Percentiles rank a stretch among this genome's conserved stretches.
Evolutionary conservation across 2,888 invertebrate species (phyloP).

Genomic region (Hemithea aestivaria): DNA sequence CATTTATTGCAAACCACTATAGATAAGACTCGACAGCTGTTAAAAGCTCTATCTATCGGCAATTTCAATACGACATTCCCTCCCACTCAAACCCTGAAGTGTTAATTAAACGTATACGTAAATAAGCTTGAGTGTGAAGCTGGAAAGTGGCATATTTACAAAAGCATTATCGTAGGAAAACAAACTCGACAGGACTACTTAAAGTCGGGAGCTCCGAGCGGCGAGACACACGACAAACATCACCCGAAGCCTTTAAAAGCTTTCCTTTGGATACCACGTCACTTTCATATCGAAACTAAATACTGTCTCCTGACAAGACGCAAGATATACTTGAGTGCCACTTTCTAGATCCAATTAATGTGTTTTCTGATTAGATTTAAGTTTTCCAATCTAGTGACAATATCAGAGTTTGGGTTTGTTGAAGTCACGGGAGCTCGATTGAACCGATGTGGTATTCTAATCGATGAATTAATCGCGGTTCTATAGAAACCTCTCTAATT

Average conservation of each 20-base stretch:
- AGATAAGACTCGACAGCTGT: slow-evolving; percentile 40
- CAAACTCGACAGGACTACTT: slow-evolving; percentile 54
- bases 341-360: slow-evolving; percentile 13
- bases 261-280: slow-evolving; percentile 28
- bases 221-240: slow-evolving; percentile 55
- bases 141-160: slow-evolving; percentile 54
- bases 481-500: slow-evolving; percentile 55
- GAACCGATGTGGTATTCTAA: slow-evolving; percentile 31
- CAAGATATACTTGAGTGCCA: slow-evolving; percentile 2
- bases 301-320: slow-evolving; percentile 10
- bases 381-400: background rate
- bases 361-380: background rate
- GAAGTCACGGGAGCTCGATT: slow-evolving; percentile 4
- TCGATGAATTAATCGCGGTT: slow-evolving; percentile 47
- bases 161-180: slow-evolving; percentile 62
- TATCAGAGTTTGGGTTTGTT: slow-evolving; percentile 3
- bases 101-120: slow-evolving; percentile 60
- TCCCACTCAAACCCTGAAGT: slow-evolving; percentile 44
- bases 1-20: slow-evolving; percentile 35
- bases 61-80: slow-evolving; percentile 32
- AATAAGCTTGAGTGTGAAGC: slow-evolving; percentile 41
- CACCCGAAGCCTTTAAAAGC: slow-evolving; percentile 44
- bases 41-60: slow-evolving; percentile 30
- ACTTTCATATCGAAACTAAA: slow-evolving; percentile 11
- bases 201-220: slow-evolving; percentile 27